Evolutionary conservation across 1,140 invertebrate species (phyloP), one percentile per base, ranked within the genome.

Genomic region (Cydia amplana): DNA sequence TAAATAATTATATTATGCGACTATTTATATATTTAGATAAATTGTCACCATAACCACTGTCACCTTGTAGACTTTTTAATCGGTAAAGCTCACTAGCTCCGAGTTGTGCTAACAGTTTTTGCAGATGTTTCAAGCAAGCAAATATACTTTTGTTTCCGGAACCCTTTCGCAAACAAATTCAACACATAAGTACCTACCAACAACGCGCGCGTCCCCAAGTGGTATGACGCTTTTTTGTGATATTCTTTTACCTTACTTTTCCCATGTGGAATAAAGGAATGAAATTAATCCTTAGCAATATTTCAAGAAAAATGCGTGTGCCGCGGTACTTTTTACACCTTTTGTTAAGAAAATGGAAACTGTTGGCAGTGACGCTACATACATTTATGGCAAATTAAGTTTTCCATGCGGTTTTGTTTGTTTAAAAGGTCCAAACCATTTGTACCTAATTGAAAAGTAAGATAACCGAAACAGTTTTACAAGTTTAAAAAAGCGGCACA

Each of bases 251-350:
- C 55, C 55, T 23, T 23, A 10, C 55, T 23, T 60, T 60, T 60
- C 55, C 55, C 20, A 23, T 10, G 20, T 23, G 55, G 55, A 60
- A 60, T 20, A 60, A 10, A 60, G 51, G 18, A 60, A 60, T 60
- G 55, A 60, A 60, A 60, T 60, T n/a, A 23, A 60, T 60, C 20
- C 55, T 23, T 10, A 12, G 55, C 18, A 60, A 60, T 60, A 60
- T 60, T 60, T 60, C 55, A 23, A 23, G 55, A 60, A 60, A 55
- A 60, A 60, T 23, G 18, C 9, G 2, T 6, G 16, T 18, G 49
- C 16, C 46, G 7, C 46, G 7, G 12, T 16, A 49, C 32, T 12
- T 51, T 51, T 51, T 51, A 51, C n/a, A 51, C 49, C 49, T 51
- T 18, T 51, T 46, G 43, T n/a, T 51, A 18, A n/a, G n/a, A 51